Evolutionary conservation across 2,888 invertebrate genomes (phyloP).

Genomic region (Parnassius smintheus): DNA sequence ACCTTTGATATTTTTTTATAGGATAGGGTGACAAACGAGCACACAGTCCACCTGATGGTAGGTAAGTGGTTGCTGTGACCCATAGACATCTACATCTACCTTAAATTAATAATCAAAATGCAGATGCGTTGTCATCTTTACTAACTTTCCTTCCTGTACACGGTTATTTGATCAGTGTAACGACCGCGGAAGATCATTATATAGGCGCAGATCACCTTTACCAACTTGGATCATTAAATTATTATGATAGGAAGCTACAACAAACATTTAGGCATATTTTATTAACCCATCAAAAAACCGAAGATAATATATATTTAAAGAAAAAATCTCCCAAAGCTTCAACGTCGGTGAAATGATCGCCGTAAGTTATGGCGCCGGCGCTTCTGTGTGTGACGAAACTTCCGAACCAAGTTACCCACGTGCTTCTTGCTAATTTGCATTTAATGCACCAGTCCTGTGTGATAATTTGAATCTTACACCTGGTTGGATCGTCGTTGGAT

Average conservation of each 20-base stretch:
- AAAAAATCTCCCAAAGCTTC: too few species aligned
- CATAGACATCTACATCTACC: too few species aligned
- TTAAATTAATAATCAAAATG: too few species aligned
- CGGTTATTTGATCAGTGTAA: too few species aligned
- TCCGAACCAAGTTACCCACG: constrained; percentile 48
- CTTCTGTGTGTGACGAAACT: constrained; percentile 31
- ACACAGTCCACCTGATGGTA: too few species aligned
- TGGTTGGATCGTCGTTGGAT: constrained; percentile 32
- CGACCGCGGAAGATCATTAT: constrained; percentile 13
- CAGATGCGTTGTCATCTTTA: too few species aligned
- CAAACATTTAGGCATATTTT: constrained; percentile 13
- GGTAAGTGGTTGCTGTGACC: too few species aligned
- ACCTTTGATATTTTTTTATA: not conserved
- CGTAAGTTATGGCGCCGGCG: constrained; percentile 50
- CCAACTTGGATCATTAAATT: constrained; percentile 23
- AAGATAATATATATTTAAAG: too few species aligned
- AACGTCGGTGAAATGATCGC: constrained; percentile 2
- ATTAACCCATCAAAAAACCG: too few species aligned
- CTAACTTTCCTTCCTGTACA: too few species aligned
- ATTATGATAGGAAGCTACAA: constrained; percentile 25
- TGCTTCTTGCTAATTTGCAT: constrained; percentile 60
- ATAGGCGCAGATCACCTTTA: constrained; percentile 11
- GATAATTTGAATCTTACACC: constrained; percentile 31
- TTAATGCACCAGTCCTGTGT: constrained; percentile 48
- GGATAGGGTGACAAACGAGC: too few species aligned